These are phyloP conservation scores for Macrophya alboannulata DNA, from an alignment of 2,888 invertebrate species.

Conservation along the genomic window DNA sequence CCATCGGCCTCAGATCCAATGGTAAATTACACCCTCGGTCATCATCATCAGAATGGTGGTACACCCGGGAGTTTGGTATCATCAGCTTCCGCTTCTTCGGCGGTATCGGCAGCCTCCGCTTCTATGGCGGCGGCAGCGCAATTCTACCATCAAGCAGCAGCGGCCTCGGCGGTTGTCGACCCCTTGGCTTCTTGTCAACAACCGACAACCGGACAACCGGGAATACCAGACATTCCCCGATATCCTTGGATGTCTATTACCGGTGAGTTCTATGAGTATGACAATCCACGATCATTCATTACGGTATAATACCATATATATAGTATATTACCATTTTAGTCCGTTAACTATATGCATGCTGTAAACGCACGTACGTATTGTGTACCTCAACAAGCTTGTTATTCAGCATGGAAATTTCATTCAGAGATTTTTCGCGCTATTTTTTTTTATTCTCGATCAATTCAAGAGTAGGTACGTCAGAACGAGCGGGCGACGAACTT, in stretches of 20 bases:
- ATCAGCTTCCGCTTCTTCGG: constrained; percentile 84
- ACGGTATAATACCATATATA: neutral
- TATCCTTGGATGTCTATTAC: constrained; percentile 99
- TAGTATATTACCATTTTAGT: neutral
- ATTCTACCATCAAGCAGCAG: constrained; percentile 94
- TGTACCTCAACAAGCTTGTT: neutral
- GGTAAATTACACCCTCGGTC: constrained; percentile 91
- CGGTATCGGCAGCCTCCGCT: constrained; percentile 85
- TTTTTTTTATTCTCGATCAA: neutral
- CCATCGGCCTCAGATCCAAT: constrained; percentile 86
- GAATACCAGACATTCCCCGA: constrained; percentile 94
- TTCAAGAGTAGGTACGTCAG: neutral
- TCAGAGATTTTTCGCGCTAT: neutral
- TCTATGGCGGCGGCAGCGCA: constrained; percentile 89
- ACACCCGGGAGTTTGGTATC: constrained; percentile 77
- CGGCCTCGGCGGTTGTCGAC: constrained; percentile 90
- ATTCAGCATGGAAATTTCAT: neutral
- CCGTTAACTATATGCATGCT: neutral
- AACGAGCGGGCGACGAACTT: neutral
- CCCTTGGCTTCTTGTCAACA: constrained; percentile 91
- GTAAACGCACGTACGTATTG: neutral
- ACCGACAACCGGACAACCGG: constrained; percentile 90
- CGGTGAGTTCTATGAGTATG: constrained; percentile 84
- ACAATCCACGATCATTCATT: neutral
- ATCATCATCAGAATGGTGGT: constrained; percentile 86